phyloP scores from a whole-genome alignment of 2,113 vertebrate genomes.

The Eudyptes chrysolophus region DNA sequence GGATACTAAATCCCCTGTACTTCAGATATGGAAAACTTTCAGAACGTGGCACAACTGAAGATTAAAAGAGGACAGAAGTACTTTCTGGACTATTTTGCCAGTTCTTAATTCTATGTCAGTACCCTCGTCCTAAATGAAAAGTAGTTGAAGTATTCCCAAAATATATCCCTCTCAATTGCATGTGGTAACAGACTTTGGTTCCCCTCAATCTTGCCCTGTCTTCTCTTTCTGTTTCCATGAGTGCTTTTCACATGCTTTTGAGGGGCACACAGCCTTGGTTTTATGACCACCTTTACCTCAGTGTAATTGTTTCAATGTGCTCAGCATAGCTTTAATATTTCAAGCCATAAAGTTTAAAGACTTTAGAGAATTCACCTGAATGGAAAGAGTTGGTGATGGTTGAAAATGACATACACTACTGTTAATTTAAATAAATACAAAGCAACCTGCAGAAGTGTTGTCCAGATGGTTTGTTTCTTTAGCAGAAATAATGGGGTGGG shows the following conservation, averaged over 20 bases:
- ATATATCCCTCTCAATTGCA: neutral
- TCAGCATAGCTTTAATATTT: constrained; percentile 23
- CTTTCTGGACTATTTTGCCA: neutral
- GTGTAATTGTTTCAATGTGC: constrained; percentile 44
- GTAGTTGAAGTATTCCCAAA: neutral
- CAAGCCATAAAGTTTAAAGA: constrained; percentile 52
- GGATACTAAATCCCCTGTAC: neutral
- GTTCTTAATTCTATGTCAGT: neutral
- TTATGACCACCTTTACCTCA: constrained; percentile 9
- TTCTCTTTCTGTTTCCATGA: neutral
- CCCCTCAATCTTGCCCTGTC: neutral
- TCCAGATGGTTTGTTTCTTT: constrained; percentile 47
- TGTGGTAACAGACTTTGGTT: neutral
- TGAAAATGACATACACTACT: constrained; percentile 5
- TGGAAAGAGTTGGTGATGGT: constrained; percentile 3
- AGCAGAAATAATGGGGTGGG: constrained; percentile 21
- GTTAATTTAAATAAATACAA: constrained; percentile 59
- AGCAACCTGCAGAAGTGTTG: neutral
- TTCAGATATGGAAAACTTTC: neutral
- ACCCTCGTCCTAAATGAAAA: neutral
- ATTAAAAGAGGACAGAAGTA: neutral
- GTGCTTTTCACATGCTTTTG: neutral
- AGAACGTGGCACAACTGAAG: neutral
- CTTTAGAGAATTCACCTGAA: constrained; percentile 51
- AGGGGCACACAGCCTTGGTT: neutral